phyloP scores from a whole-genome alignment of 2,113 vertebrate species.

The Sander vitreus region DNA sequence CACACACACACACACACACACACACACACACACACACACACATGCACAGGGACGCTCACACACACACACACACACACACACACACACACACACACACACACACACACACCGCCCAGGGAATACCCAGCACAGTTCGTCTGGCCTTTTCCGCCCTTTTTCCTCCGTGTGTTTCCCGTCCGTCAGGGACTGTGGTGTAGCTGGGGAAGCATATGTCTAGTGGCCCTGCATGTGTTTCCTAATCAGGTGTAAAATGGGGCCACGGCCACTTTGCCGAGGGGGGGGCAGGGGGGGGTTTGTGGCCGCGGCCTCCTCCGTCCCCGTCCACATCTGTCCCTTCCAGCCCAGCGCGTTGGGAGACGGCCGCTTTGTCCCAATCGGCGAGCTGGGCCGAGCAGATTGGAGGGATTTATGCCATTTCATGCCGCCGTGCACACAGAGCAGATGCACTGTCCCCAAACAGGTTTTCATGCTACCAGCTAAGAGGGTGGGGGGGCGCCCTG shows the following conservation, averaged over 20 bases:
- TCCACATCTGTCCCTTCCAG: conserved; percentile 76
- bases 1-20: too few species aligned
- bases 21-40: too few species aligned
- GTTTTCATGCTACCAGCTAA: conserved; percentile 67
- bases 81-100: too few species aligned
- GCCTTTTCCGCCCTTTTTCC: conserved; percentile 59
- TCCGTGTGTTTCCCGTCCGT: conserved; percentile 58
- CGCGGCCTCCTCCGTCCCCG: conserved; percentile 3
- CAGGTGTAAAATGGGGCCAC: conserved; percentile 81
- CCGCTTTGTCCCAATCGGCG: conserved; percentile 61
- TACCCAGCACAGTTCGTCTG: conserved; percentile 28
- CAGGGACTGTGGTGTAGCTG: conserved; percentile 44
- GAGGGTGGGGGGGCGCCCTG: background rate
- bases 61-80: too few species aligned
- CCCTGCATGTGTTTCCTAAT: conserved; percentile 83
- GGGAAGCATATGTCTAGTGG: conserved; percentile 77
- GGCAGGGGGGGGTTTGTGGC: conserved; percentile 23
- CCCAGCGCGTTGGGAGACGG: conserved; percentile 41
- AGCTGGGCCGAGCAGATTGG: conserved; percentile 76
- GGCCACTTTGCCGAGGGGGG: conserved; percentile 65
- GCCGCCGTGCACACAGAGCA: conserved; percentile 77
- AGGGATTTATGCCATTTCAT: conserved; percentile 78
- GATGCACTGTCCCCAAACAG: conserved; percentile 76
- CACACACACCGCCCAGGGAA: conserved; percentile 13
- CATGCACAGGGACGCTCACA: too few species aligned